These are phyloP conservation scores for Iselma pallidipennis DNA, from an alignment of 2,888 invertebrate species.

Conservation along the genomic window DNA sequence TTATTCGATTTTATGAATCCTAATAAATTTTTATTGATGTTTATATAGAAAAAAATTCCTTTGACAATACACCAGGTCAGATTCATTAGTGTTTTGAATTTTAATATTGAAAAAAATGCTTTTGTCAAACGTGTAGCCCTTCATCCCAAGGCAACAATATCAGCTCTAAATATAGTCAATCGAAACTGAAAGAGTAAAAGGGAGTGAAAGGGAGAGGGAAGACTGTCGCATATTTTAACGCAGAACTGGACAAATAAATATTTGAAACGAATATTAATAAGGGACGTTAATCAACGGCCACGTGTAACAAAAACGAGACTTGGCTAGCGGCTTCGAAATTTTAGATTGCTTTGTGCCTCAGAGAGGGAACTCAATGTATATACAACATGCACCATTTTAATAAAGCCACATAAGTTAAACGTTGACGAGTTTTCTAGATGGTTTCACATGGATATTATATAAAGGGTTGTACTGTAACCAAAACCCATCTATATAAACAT, in stretches of 20 bases:
- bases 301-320: conserved; percentile 23
- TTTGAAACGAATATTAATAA: conserved; percentile 28
- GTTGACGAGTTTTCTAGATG: conserved; percentile 29
- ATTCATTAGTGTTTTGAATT: too few relatives aligned
- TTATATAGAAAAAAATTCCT: too few relatives aligned
- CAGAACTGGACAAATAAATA: conserved; percentile 26
- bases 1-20: too few relatives aligned
- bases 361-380: conserved; percentile 30
- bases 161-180: neutral
- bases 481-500: conserved; percentile 4
- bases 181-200: neutral
- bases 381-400: conserved; percentile 33
- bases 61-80: too few relatives aligned
- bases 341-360: conserved; percentile 21
- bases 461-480: conserved; percentile 22
- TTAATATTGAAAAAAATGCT: neutral
- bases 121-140: neutral
- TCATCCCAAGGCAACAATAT: neutral
- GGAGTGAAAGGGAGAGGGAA: neutral
- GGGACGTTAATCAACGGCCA: conserved; percentile 21
- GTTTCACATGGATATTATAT: conserved; percentile 12
- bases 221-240: conserved; percentile 19
- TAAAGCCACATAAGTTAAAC: conserved; percentile 37
- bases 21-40: too few relatives aligned
- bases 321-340: conserved; percentile 17